Conservation (phyloP, 2,797 vertebrate genomes). For the Acropternis orthonyx region DNA sequence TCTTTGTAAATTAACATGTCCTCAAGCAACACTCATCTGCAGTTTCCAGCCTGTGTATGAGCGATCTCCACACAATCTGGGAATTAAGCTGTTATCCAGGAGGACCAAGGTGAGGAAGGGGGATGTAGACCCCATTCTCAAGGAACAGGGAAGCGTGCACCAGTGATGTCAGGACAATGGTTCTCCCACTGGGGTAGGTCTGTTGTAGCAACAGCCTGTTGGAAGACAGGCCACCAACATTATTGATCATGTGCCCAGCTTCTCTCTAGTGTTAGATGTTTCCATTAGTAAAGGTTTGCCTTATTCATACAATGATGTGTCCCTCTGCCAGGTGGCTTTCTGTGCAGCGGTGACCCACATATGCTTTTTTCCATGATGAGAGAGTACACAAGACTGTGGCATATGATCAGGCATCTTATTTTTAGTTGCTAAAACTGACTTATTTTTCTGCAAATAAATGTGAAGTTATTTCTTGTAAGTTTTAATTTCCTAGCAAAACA, state of each 20-base stretch:
- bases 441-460: background rate
- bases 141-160: background rate
- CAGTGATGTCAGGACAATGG: background rate
- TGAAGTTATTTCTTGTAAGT: background rate
- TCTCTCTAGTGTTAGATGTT: background rate
- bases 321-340: background rate
- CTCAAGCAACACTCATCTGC: background rate
- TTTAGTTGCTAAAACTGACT: background rate
- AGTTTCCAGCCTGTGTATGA: background rate
- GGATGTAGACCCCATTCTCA: rapidly evolving
- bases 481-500: background rate
- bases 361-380: background rate
- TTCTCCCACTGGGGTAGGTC: background rate
- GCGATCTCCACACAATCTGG: background rate
- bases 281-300: background rate
- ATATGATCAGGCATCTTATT: background rate
- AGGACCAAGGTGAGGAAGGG: background rate
- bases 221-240: background rate
- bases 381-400: background rate
- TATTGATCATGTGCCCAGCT: background rate
- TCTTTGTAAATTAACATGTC: background rate
- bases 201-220: background rate
- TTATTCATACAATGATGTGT: background rate
- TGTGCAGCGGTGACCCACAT: background rate
- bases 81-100: background rate